Evolutionary conservation across 2,888 invertebrate genomes (phyloP).

Genomic region (Hypsopygia costalis): DNA sequence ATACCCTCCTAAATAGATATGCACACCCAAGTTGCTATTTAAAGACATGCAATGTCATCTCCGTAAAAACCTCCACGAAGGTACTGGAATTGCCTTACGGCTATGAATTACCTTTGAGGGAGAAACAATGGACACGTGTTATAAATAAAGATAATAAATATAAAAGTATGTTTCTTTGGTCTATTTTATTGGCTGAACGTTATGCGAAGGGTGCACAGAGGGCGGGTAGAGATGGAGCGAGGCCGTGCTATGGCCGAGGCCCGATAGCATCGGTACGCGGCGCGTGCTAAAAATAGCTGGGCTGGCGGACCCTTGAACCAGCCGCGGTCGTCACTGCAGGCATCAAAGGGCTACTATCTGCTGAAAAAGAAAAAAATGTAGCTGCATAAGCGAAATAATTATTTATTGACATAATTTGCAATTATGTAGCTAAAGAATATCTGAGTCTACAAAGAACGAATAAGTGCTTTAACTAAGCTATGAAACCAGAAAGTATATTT

Average conservation of each 20-base stretch:
- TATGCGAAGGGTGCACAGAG: conserved; percentile 69
- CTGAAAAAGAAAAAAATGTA: background rate
- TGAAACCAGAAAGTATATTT: no score
- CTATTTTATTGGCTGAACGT: conserved; percentile 68
- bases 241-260: conserved; percentile 49
- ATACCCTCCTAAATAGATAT: no score
- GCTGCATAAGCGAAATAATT: no score
- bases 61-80: conserved; percentile 46
- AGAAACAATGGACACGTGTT: conserved; percentile 73
- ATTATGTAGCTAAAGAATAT: no score
- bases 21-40: conserved; percentile 21
- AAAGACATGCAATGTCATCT: conserved; percentile 47
- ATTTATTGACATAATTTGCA: no score
- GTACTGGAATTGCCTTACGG: conserved; percentile 51
- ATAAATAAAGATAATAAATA: conserved; percentile 73
- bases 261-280: conserved; percentile 66
- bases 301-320: conserved; percentile 74
- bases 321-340: conserved; percentile 57
- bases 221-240: conserved; percentile 65
- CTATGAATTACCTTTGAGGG: conserved; percentile 61
- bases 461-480: no score
- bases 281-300: conserved; percentile 72
- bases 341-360: conserved; percentile 46
- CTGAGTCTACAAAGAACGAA: no score
- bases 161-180: conserved; percentile 65